Percentiles rank a stretch among this genome's conserved stretches.
These are phyloP conservation scores for Papilio demoleus DNA, from an alignment of 2,888 invertebrate species.

Conservation along the genomic window DNA sequence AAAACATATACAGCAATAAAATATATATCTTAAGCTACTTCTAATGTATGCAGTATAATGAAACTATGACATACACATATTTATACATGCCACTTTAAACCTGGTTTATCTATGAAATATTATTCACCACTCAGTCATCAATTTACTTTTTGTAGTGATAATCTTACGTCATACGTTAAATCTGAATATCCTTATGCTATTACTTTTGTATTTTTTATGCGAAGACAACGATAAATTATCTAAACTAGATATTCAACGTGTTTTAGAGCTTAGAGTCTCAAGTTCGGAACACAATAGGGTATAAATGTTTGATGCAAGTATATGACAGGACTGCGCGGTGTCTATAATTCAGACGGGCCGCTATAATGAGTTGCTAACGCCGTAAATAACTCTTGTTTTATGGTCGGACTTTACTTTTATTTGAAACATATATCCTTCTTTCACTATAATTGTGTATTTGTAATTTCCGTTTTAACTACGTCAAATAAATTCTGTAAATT, in stretches of 20 bases:
- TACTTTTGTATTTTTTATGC: conserved; percentile 4
- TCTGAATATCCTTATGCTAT: background rate
- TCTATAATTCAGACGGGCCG: conserved; percentile 31
- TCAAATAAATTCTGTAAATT: conserved; percentile 36
- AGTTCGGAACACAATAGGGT: conserved; percentile 31
- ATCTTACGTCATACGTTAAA: background rate
- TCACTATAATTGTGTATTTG: conserved; percentile 35
- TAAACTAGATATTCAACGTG: conserved; percentile 3
- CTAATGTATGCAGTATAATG: too few relatives aligned
- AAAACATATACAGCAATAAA: background rate
- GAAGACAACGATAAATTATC: conserved; percentile 18
- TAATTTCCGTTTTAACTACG: conserved; percentile 35
- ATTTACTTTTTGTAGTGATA: background rate
- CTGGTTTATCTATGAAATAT: background rate
- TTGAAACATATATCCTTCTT: conserved; percentile 37
- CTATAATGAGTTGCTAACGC: conserved; percentile 39
- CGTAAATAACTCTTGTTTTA: conserved; percentile 40
- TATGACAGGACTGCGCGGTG: conserved; percentile 11
- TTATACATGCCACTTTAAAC: background rate
- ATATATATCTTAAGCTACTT: too few relatives aligned
- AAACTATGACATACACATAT: background rate
- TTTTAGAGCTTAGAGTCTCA: conserved; percentile 11
- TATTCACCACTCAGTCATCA: background rate
- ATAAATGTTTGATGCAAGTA: conserved; percentile 18
- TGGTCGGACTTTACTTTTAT: conserved; percentile 36